Evolutionary conservation across 2,888 invertebrate species (phyloP).

Genomic region (Augiades crinisus): DNA sequence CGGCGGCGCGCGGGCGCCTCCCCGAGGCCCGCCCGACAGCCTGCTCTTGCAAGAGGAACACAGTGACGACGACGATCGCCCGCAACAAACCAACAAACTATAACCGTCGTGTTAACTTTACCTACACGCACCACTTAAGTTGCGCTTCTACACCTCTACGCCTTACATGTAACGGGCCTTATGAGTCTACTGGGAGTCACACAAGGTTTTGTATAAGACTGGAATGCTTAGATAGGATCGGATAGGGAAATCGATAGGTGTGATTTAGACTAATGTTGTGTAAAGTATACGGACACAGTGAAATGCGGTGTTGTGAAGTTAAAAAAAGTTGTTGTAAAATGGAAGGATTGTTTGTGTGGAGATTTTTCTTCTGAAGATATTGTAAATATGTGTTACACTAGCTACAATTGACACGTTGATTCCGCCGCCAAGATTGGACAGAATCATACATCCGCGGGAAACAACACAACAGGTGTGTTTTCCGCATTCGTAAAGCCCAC

Average conservation of each 20-base stretch:
- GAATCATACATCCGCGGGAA: too few relatives aligned
- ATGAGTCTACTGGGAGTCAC: constrained; percentile 35
- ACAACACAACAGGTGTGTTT: too few relatives aligned
- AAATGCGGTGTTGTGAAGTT: not conserved
- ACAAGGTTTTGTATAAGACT: constrained; percentile 72
- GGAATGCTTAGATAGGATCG: constrained; percentile 56
- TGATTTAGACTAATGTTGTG: constrained; percentile 1
- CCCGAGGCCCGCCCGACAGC: constrained; percentile 80
- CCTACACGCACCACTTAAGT: constrained; percentile 25
- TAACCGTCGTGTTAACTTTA: constrained; percentile 29
- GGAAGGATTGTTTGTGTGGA: too few relatives aligned
- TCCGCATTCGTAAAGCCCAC: too few relatives aligned
- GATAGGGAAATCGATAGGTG: constrained; percentile 33
- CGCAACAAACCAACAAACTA: constrained; percentile 47
- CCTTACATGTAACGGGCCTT: constrained; percentile 29
- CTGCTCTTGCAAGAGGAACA: constrained; percentile 82
- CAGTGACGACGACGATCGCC: constrained; percentile 82
- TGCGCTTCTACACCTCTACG: constrained; percentile 20
- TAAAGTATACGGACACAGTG: constrained; percentile 1
- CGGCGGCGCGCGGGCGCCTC: constrained; percentile 58
- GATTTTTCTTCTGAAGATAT: too few relatives aligned
- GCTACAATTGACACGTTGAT: too few relatives aligned
- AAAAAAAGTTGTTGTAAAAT: too few relatives aligned
- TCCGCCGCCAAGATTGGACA: too few relatives aligned
- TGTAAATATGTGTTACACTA: constrained; percentile 24